Base-by-base conservation (phyloP, 2,888 invertebrate species). In the Tinea pellionella region DNA sequence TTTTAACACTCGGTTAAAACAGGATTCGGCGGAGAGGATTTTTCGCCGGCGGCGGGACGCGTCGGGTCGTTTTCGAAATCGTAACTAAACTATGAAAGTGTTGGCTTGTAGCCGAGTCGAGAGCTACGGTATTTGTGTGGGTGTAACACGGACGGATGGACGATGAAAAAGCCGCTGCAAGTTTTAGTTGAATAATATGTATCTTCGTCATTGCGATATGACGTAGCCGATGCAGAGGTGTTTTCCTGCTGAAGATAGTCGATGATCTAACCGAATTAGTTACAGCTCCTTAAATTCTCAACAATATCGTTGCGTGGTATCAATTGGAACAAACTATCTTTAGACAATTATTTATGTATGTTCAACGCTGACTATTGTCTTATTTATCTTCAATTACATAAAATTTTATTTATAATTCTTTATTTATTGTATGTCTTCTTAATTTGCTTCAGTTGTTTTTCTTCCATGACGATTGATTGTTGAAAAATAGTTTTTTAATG, bases 31-130 rank as follows among this genome's bases (percentile, higher is more conserved):
- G 79, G 78, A 76, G 69, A 71, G 69, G 75, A 65, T 68, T 74
- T 73, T 74, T 83, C 82, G 82, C 84, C 87, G 85, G 86, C 86
- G 84, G 83, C 80, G 84, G 80, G 80, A 86, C 85, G 83, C 85
- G 87, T 86, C 87, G 87, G 87, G 83, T 87, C 87, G 87, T 87
- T 87, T 86, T 87, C 87, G 87, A 81, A 86, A 85, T 87, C 86
- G 87, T 85, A 85, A 86, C 87, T 86, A 87, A 85, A 87, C 86
- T 87, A 84, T 78, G 83, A 80, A 82, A 84, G 78, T 77, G 69
- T 85, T 86, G 87, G 87, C 85, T 68, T 65, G 64, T 64, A 66
- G 82, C 86, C 87, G 82, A 83, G 82, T 77, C 19, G 42, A 24
- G 81, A 78, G 77, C 73, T 75, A 69, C 69, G 82, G 84, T 77